Evolutionary conservation across 2,113 vertebrate genomes (phyloP).

Genomic region (Panthera leo): DNA sequence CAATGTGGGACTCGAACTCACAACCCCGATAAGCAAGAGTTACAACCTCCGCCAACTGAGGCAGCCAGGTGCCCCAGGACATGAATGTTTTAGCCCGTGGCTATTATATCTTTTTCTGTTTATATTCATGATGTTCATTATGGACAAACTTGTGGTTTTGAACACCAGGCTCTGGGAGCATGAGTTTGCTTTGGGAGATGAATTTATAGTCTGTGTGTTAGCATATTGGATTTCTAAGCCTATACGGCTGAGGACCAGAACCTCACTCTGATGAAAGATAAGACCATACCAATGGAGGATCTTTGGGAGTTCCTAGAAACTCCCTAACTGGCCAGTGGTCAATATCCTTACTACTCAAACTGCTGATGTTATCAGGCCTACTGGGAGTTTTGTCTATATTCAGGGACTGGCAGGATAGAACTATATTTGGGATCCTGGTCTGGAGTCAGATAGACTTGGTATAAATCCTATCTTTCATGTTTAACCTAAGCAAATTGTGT

Average conservation of each 20-base stretch:
- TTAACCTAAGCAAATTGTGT: not conserved
- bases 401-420: not conserved
- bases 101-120: not conserved
- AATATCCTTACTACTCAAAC: not conserved
- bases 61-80: not conserved
- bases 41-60: not conserved
- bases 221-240: not conserved
- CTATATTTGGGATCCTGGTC: not conserved
- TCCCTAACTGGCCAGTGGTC: not conserved
- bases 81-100: not conserved
- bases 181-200: conserved; percentile 26
- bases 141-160: conserved; percentile 35
- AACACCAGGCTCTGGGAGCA: conserved; percentile 10
- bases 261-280: not conserved
- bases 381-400: not conserved
- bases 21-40: not conserved
- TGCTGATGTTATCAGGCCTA: not conserved
- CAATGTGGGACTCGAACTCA: not conserved
- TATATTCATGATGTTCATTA: conserved; percentile 39
- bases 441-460: not conserved
- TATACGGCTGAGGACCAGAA: not conserved
- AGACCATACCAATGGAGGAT: not conserved
- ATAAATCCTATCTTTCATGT: not conserved
- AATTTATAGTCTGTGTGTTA: not conserved
- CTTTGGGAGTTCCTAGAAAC: not conserved